Evolutionary conservation across 2,888 invertebrate species (phyloP).

Genomic region (Ganaspis brasiliensis): DNA sequence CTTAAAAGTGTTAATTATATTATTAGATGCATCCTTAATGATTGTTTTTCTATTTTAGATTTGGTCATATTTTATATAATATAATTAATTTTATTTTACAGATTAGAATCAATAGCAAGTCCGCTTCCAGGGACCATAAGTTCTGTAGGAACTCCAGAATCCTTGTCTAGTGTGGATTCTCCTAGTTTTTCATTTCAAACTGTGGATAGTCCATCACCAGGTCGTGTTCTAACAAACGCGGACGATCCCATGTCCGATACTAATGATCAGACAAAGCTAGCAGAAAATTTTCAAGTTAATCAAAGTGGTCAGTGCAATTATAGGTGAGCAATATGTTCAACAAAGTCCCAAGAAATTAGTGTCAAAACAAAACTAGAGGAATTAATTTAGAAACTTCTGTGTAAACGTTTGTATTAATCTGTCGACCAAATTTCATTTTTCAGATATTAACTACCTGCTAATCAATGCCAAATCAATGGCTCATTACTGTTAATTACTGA

Average conservation of each 20-base stretch:
- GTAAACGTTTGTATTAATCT: conserved; percentile 30
- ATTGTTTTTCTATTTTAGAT: too few relatives aligned
- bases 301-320: conserved; percentile 70
- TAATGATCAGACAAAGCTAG: conserved; percentile 67
- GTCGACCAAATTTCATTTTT: conserved; percentile 36
- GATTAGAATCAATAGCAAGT: conserved; percentile 78
- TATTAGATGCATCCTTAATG: too few relatives aligned
- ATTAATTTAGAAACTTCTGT: conserved; percentile 16
- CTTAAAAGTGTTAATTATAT: too few relatives aligned
- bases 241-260: conserved; percentile 79
- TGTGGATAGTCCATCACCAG: conserved; percentile 83
- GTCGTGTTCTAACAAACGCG: conserved; percentile 75
- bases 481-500: conserved; percentile 23
- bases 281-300: conserved; percentile 66
- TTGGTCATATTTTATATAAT: too few relatives aligned
- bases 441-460: conserved; percentile 30
- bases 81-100: conserved; percentile 60
- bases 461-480: conserved; percentile 31
- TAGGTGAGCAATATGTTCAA: conserved; percentile 67
- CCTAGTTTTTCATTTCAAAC: conserved; percentile 83
- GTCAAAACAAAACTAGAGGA: conserved; percentile 27
- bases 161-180: conserved; percentile 84
- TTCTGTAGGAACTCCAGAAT: conserved; percentile 84
- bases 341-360: conserved; percentile 46
- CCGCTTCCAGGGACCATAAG: conserved; percentile 83